Conservation (phyloP, 2,797 vertebrate genomes). For the Amblyopsis hoosieri region DNA sequence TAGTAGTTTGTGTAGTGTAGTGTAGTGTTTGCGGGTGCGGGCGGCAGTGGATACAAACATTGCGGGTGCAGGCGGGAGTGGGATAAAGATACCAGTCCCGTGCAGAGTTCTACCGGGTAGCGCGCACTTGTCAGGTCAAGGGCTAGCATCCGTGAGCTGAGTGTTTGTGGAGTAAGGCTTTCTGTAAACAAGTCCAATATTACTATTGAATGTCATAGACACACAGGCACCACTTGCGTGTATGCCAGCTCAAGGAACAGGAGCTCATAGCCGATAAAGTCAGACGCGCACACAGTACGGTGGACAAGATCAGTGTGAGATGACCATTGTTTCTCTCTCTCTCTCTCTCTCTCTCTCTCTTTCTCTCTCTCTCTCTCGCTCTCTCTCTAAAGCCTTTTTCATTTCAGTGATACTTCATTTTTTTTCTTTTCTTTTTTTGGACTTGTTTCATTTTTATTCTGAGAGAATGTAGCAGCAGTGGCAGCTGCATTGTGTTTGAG, state of each 20-base stretch:
- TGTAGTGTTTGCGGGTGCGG: neutral
- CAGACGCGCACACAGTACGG: constrained; percentile 18
- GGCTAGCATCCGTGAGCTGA: constrained; percentile 40
- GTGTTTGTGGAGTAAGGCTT: constrained; percentile 50
- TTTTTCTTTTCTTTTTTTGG: neutral
- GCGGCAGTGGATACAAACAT: too few species aligned
- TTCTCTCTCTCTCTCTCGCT: neutral
- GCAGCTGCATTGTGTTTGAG: constrained; percentile 8
- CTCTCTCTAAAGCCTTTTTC: neutral
- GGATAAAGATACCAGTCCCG: too few species aligned
- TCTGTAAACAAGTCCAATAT: constrained; percentile 63
- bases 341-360: too few species aligned
- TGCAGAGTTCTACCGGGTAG: neutral
- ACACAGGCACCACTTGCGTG: constrained; percentile 24
- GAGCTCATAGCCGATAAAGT: constrained; percentile 38
- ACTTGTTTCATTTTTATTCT: constrained; percentile 19
- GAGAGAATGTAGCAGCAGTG: constrained; percentile 2
- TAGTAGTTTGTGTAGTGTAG: too few species aligned
- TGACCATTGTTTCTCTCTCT: neutral
- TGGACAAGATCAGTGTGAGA: constrained; percentile 6
- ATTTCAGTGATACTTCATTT: constrained; percentile 3
- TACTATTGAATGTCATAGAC: constrained; percentile 31
- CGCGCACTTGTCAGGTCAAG: constrained; percentile 48
- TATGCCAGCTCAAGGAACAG: constrained; percentile 15
- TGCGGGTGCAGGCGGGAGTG: too few species aligned